Evolutionary conservation across 2,888 invertebrate genomes (phyloP), one percentile per base, ranked within the genome.

Genomic region (Philaethria dido): DNA sequence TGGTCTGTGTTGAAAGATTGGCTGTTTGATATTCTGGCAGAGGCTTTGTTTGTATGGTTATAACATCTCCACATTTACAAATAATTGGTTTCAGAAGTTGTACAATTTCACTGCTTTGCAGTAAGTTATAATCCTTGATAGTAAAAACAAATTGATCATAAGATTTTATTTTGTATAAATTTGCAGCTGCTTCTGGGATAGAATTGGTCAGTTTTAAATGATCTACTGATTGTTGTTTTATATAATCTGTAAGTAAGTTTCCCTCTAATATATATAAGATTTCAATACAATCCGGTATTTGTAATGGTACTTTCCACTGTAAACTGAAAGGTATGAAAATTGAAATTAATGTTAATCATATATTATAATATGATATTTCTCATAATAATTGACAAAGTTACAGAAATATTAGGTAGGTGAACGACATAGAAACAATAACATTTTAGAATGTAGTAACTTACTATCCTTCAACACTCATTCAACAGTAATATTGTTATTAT

Each of bases 211-310:
- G 72, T 60, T 84, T 75, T 29, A 86, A 45, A 47, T 67, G 54
- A 18, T 69, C 39, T 52, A 72, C 55, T 16, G 72, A 61, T 54
- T 74, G 67, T 42, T 67, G n/a, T 45, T 78, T 82, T 14, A 89
- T 69, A 69, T 81, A 85, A 54, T 90, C 82, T 62, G 82, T 78
- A 29, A 92, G 78, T 69, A 85, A 87, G 79, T 82, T 85, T 16
- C 93, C 92, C 80, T 93, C 92, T 54, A 92, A 75, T 68, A 93
- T 76, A 14, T 87, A 71, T 20, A 93, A 77, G 9, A 77, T 81
- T n/a, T 86, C 79, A 59, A 89, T 81, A 55, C 76, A 71, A 29
- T 77, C 69, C 39, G 83, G 80, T 50, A 71, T 62, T 67, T 79
- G 73, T 6, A 77, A 16, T 9, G 78, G 69, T 42, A 72, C 75